These are phyloP conservation scores for Poicephalus meyeri DNA, from an alignment of 2,113 vertebrate species.

Conservation along the genomic window DNA sequence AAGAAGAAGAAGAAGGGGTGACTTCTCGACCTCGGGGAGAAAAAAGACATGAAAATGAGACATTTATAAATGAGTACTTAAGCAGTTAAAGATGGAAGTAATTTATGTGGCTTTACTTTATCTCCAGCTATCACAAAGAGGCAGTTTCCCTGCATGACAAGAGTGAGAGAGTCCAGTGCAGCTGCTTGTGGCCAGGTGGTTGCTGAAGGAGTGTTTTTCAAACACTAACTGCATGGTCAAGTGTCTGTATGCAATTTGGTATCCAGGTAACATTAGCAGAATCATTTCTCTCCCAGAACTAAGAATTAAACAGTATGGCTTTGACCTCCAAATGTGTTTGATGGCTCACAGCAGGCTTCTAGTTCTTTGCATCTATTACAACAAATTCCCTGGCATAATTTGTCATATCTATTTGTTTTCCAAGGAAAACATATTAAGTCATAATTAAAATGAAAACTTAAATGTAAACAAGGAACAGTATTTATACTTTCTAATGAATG, in stretches of 20 bases:
- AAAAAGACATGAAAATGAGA: not conserved
- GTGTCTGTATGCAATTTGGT: not conserved
- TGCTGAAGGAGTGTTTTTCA: not conserved
- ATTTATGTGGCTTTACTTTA: not conserved
- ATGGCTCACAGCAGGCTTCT: constrained; percentile 40
- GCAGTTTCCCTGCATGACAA: not conserved
- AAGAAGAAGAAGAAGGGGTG: too few species aligned
- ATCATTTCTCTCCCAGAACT: not conserved
- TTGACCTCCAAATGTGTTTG: constrained; percentile 51
- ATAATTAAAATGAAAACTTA: constrained; percentile 34
- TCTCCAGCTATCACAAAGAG: not conserved
- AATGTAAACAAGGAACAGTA: constrained; percentile 21
- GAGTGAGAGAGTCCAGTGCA: not conserved
- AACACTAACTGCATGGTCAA: not conserved
- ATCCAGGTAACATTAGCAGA: constrained; percentile 15
- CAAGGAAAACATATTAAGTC: constrained; percentile 25
- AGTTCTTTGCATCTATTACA: constrained; percentile 2
- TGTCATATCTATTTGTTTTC: constrained; percentile 29
- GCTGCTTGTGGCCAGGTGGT: not conserved
- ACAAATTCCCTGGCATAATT: not conserved
- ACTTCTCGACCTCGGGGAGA: too few species aligned
- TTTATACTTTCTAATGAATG: constrained; percentile 24
- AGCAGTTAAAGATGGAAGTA: not conserved
- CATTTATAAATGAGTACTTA: not conserved
- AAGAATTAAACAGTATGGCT: not conserved